phyloP scores from a whole-genome alignment of 2,888 invertebrate genomes.

The Thymelicus sylvestris region DNA sequence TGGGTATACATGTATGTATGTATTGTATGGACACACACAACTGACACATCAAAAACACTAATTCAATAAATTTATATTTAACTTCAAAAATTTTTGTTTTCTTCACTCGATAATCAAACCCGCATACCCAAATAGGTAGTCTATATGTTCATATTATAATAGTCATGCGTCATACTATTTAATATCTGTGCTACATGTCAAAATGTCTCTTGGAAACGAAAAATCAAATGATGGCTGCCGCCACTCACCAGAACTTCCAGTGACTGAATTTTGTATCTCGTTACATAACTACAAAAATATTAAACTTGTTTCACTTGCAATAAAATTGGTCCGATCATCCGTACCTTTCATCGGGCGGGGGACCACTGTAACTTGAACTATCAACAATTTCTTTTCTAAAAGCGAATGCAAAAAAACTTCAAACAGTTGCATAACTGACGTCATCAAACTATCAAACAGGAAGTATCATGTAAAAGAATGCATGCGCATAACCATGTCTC shows the following conservation, averaged over 20 bases:
- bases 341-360: constrained; percentile 48
- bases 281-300: constrained; percentile 71
- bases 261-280: constrained; percentile 57
- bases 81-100: too few species aligned
- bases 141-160: too few species aligned
- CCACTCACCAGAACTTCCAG: constrained; percentile 66
- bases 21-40: too few species aligned
- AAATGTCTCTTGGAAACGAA: constrained; percentile 52
- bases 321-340: constrained; percentile 39
- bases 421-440: constrained; percentile 6
- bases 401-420: not conserved
- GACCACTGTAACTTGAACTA: constrained; percentile 39
- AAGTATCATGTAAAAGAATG: constrained; percentile 13
- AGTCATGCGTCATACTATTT: too few species aligned
- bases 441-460: constrained; percentile 24
- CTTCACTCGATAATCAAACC: too few species aligned
- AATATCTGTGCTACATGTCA: too few species aligned
- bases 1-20: too few species aligned
- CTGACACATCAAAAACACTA: too few species aligned
- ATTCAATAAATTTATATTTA: too few species aligned
- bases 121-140: too few species aligned
- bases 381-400: not conserved
- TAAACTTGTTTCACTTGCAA: constrained; percentile 58
- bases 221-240: constrained; percentile 58
- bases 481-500: not conserved